Conservation (phyloP, 2,888 invertebrate genomes). For the Amiota communis region DNA sequence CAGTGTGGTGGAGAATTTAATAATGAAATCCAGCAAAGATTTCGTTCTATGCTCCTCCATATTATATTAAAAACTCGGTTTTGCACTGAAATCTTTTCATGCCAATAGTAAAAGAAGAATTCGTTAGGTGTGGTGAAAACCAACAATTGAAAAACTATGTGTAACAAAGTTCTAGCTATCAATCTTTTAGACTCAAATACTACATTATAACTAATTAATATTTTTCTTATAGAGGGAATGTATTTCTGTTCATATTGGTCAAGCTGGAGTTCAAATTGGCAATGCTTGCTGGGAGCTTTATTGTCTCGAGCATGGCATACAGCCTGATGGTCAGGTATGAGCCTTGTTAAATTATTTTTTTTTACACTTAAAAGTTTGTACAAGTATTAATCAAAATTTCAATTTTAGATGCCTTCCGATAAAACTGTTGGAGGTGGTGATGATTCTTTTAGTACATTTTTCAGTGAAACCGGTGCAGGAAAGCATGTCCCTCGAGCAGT, state of each 20-base stretch:
- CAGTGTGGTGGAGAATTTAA: no score
- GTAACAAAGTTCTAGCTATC: no score
- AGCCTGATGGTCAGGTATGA: constrained; percentile 82
- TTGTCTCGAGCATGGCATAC: constrained; percentile 88
- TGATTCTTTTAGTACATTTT: constrained; percentile 86
- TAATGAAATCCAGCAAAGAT: no score
- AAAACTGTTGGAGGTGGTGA: constrained; percentile 83
- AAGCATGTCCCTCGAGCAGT: constrained; percentile 92
- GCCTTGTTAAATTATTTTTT: not conserved
- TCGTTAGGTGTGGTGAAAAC: no score
- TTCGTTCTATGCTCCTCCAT: no score
- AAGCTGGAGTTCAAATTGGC: constrained; percentile 90
- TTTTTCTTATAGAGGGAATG: constrained; percentile 81
- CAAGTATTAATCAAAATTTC: not conserved
- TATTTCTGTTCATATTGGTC: constrained; percentile 89
- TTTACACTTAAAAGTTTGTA: constrained; percentile 2
- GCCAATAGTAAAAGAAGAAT: no score
- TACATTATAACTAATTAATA: constrained; percentile 4
- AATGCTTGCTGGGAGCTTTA: constrained; percentile 91
- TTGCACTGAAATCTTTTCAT: no score
- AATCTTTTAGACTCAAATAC: not conserved
- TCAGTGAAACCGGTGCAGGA: constrained; percentile 81
- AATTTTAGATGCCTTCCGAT: constrained; percentile 83
- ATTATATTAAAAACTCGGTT: no score
- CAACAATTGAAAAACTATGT: no score